Base-by-base conservation (phyloP, 2,797 vertebrate genomes). In the Lacerta viridis region DNA sequence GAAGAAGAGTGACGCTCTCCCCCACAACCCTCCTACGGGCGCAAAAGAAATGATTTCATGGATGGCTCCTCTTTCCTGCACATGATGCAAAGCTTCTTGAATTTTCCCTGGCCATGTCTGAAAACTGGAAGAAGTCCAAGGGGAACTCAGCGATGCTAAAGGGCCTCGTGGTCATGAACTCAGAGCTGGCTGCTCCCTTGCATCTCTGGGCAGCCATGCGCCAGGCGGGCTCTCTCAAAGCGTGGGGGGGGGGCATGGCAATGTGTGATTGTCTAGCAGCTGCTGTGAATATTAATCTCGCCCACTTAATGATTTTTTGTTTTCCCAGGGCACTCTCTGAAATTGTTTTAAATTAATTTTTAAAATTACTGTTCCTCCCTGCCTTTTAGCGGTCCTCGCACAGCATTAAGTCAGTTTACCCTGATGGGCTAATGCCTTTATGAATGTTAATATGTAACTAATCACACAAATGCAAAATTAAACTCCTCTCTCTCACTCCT, bases 321-420 rank as follows among this genome's bases (percentile, higher is more conserved):
- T 95, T 94, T 93, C 94, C 94, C 92, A 1, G 81, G 86, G 91
- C 86, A 86, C 55, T 6, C 81, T 90, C 87, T 69, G 84, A 93
- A 94, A 95, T 90, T 92, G 91, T 94, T 94, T 95, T 91, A 94
- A 93, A 95, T 95, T 95, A 94, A 92, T 96, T 96, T 96, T 91
- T 90, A 90, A 94, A 95, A 91, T 94, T 43, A 90, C 89, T 89
- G 59, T 93, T 95, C 90, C 92, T 94, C 41, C 71, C 90, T 93
- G 92, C 91, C 94, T 95, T 94, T 92, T 91, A 93, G 94, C 89
- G 72, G 83, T 84, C 93, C 92, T 90, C 76, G 89, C 76, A 69
- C 50, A 88, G 87, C 79, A 13, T 91, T 87, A 39, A 87, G 61
- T 91, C 74, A 86, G 80, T 93, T 93, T 89, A 79, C 85, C 89